These are phyloP conservation scores for Papilio polyxenes DNA, from an alignment of 1,140 invertebrate genomes.

Conservation along the genomic window DNA sequence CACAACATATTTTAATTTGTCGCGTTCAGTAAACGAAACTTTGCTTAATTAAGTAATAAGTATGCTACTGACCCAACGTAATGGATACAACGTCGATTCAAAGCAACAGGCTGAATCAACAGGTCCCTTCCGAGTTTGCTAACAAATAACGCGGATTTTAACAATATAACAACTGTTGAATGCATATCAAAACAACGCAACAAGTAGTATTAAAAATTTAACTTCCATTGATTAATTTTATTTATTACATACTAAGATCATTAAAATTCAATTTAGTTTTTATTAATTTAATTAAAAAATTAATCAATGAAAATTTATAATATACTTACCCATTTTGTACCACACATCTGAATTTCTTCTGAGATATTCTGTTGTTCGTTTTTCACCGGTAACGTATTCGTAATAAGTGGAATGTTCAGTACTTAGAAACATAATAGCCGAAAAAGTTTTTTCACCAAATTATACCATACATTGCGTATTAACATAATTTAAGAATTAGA, in stretches of 20 bases:
- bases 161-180: neutral
- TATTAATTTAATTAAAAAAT: neutral
- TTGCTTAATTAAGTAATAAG: neutral
- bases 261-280: neutral
- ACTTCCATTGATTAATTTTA: neutral
- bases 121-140: neutral
- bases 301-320: neutral
- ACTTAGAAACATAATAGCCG: neutral
- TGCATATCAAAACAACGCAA: neutral
- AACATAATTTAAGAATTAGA: neutral
- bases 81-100: neutral
- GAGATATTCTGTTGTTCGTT: neutral
- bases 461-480: neutral
- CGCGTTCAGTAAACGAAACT: neutral
- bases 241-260: neutral
- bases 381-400: constrained; percentile 18
- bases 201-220: neutral
- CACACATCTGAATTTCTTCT: neutral
- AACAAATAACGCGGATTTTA: neutral
- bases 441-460: neutral
- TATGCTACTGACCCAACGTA: neutral
- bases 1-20: too few relatives aligned
- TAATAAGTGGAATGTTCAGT: neutral
- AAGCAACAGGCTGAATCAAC: constrained; percentile 12
- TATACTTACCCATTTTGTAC: constrained; percentile 22